Base-by-base conservation (phyloP, 53 echinoderm and acorn worm species). In the Arbacia lixula region DNA sequence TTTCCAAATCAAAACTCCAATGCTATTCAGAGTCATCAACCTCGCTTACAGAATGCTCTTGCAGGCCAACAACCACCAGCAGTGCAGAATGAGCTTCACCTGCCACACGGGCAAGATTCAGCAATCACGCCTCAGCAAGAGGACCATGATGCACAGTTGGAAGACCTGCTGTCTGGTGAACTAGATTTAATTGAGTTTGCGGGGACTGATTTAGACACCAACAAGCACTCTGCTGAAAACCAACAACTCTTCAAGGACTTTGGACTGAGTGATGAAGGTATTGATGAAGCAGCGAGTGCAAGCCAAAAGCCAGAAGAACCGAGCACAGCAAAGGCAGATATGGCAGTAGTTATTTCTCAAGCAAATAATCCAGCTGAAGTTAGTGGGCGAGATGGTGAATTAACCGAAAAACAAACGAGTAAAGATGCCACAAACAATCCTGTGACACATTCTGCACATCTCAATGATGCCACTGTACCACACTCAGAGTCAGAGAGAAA, bases 151-250 rank as follows among this genome's bases (percentile, higher is more conserved):
- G 84, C 94, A 12, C 99, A 94, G 32, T 85, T 99, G 25, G 99
- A 99, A 65, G 99, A 99, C 71, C 88, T 99, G 53, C 72, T 85
- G 12, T 90, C 94, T 36, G 94, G 99, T 6, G 96, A 96, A 38
- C 93, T 98, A 30, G 93, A 95, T 85, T 83, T 99, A 37, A 69
- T 99, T 46, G 99, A 94, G 56, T 99, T 92, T 85, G 94, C 99
- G 35, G 99, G 88, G 28, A 90, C 94, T 53, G 94, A 92, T 50
- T 61, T 99, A 28, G 99, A 99, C 83, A 99, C 91, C 20, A 99
- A 99, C 77, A 94, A 94, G 53, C 91, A 99, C 51, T 98, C 99
- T 33, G 99, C 88, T 55, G 99, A 94, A 88, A 99, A 99, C 51
- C 99, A 95, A 81, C 94, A 95, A 69, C 91, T 99, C 58, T 99